Base-by-base conservation (phyloP, 2,113 vertebrate species). In the Oncorhynchus masou region DNA sequence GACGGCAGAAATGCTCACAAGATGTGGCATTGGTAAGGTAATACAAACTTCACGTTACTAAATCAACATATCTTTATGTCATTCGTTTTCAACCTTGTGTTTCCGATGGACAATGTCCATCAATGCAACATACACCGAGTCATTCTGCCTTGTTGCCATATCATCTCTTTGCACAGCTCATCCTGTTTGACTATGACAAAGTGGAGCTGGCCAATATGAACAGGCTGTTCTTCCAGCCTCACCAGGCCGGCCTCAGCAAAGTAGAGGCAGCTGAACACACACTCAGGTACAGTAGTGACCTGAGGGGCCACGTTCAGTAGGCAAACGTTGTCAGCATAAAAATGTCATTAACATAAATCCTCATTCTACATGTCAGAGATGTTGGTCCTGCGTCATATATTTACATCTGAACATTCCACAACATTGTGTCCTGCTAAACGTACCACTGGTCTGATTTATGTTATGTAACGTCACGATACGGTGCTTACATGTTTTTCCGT, bases 11-110 rank as follows among this genome's bases (percentile, higher is more conserved):
- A 99, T 99, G 98, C 88, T 99, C 88, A 97, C 97, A 83, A 94
- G 98, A 85, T 99, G 98, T 96, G 98, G 98, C 94, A 97, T 99
- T 92, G 97, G 98, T 95, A 99, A 99, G 98, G 98, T 99, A 98
- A 99, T 96, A 83, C 66, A 87, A 83, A 73, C 74, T 75, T 92
- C 85, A 45, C 31, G 13, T 68, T 84, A 65, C 65, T 78, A n/a
- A 27, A 3, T 29, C 29, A 9, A 1, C 31, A 13, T 34, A 22
- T 34, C 1, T 0, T 19, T 4, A 5, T 8, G 8, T 24, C 51
- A 5, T 62, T 27, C 5, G 15, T 20, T 12, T 45, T 45, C 22
- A 6, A 11, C 65, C 12, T 2, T 12, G 3, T 39, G 12, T 39
- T 83, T 16, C 24, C 16, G 0, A 0, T 70, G 19, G 59, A 54